Evolutionary conservation across 2,888 invertebrate species (phyloP), one percentile per base, ranked within the genome.

Genomic region (Xylota sylvarum): DNA sequence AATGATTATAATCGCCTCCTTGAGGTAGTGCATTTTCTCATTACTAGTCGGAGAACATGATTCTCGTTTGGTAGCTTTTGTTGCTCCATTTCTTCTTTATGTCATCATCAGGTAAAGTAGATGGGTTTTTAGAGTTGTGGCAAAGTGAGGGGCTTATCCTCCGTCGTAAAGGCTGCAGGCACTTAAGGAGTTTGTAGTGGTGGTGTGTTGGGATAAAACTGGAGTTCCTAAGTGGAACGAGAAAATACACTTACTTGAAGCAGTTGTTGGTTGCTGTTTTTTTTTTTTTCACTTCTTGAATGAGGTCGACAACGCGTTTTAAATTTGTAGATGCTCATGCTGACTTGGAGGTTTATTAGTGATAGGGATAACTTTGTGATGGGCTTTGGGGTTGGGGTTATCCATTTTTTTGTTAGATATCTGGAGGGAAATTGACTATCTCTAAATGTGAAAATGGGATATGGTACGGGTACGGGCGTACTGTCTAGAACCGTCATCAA

Each of bases 1-100:
- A 77, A 78, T 72, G 82, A 72, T 64, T 60, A 64, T 77, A 83
- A 77, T 77, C 77, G 50, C 64, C n/a, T 74, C 19, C 55, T 56
- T 27, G 37, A 52, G 70, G 69, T 74, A 40, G 52, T 64, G 52
- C 64, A 64, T 74, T 62, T 65, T 65, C 64, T 65, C 56, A 55
- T 76, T 52, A 62, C 48, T 27, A 17, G 19, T 37, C 32, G 40
- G 6, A 12, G 32, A 37, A 40, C 14, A 23, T 23, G 40, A n/a
- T 2, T 30, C 43, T 17, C 52, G 23, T 5, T 37, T 27, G 27
- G 52, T 10, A 14, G 14, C 23, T 35, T 50, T 50, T 56, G 56
- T 19, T 43, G 46, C 40, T 55, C 19, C 6, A 37, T 50, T n/a
- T 67, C 43, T 1, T 27, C 5, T 30, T 40, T 23, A 23, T 52